A percentile compares a stretch with the other conserved stretches of the same genome.
These are phyloP conservation scores for Stylophora pistillata DNA, from an alignment of 64 coral and sea anemone genomes.

Conservation along the genomic window DNA sequence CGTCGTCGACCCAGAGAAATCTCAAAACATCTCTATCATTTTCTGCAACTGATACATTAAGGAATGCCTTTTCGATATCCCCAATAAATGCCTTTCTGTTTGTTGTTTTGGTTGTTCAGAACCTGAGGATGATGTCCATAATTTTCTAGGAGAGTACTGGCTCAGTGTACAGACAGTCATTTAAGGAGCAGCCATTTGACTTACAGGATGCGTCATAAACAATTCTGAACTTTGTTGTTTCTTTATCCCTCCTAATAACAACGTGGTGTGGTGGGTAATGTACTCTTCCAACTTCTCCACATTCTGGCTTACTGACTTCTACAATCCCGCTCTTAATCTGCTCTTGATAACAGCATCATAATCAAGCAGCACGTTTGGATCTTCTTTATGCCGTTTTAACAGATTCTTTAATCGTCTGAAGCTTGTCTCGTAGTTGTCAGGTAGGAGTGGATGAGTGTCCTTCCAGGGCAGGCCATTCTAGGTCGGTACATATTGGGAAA, in stretches of 20 bases:
- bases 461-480: too few relatives aligned
- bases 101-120: conserved; percentile 43
- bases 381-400: too few relatives aligned
- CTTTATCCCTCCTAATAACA: conserved; percentile 52
- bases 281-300: conserved; percentile 35
- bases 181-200: conserved; percentile 42
- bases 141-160: conserved; percentile 38
- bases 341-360: conserved; percentile 62
- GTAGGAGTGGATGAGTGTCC: too few relatives aligned
- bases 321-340: conserved; percentile 56
- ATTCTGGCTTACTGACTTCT: conserved; percentile 23
- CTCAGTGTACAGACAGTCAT: conserved; percentile 46
- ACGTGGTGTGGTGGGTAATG: conserved; percentile 74
- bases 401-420: too few relatives aligned
- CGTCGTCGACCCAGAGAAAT: conserved; percentile 36
- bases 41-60: conserved; percentile 27
- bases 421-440: too few relatives aligned
- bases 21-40: conserved; percentile 41
- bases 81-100: conserved; percentile 36
- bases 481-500: too few relatives aligned
- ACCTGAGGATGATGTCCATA: conserved; percentile 49
- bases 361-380: conserved; percentile 21
- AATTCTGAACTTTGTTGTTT: conserved; percentile 64
- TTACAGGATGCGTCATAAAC: conserved; percentile 72
- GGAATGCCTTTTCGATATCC: conserved; percentile 68